Conservation (phyloP, 2,888 invertebrate genomes). For the Acheta domesticus region DNA sequence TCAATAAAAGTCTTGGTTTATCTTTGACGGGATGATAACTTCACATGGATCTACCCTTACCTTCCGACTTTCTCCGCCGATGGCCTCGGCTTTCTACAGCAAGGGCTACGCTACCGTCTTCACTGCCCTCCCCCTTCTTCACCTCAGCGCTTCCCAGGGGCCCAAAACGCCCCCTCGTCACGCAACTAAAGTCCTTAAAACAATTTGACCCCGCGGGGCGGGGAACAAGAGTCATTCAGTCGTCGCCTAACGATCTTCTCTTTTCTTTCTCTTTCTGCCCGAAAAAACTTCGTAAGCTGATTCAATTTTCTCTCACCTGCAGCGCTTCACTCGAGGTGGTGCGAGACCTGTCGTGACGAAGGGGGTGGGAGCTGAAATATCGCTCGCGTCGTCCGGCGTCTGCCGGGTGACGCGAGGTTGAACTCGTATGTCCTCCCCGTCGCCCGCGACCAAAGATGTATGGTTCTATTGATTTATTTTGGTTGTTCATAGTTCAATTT, state of each 20-base stretch:
- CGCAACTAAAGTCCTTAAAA: not conserved
- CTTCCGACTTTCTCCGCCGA: too few species aligned
- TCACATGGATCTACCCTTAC: too few species aligned
- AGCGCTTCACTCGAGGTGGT: not conserved
- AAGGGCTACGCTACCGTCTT: too few species aligned
- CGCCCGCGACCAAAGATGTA: not conserved
- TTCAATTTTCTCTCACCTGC: constrained; percentile 18
- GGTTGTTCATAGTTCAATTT: too few species aligned
- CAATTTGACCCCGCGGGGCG: not conserved
- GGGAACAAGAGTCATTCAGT: not conserved
- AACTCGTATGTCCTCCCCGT: not conserved
- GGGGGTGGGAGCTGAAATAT: not conserved
- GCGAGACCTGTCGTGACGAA: not conserved
- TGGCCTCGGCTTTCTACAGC: too few species aligned
- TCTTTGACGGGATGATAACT: too few species aligned
- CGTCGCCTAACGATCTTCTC: constrained; percentile 4
- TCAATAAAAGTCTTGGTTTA: too few species aligned
- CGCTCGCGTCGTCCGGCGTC: not conserved
- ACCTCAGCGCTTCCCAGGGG: not conserved
- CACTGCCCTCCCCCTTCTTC: too few species aligned
- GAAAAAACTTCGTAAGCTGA: not conserved
- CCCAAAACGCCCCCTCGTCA: not conserved
- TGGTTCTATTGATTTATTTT: too few species aligned
- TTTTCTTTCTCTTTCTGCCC: not conserved
- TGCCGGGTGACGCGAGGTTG: not conserved